Evolutionary conservation across 2,888 invertebrate species (phyloP).

Genomic region (Lamproptera curius): DNA sequence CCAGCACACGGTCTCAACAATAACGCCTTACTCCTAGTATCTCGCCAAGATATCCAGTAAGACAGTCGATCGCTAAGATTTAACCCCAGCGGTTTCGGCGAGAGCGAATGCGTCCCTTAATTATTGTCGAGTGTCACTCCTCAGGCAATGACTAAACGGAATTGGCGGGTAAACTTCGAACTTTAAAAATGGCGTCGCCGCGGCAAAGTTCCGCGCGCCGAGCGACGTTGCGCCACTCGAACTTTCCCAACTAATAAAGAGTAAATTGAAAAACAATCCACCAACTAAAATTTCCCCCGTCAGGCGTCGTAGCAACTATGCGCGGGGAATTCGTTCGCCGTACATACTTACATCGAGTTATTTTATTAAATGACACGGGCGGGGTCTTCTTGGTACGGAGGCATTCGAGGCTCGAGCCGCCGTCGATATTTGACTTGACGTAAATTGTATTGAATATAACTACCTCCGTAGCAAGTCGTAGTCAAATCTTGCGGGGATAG

Average conservation of each 20-base stretch:
- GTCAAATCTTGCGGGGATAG: too few relatives aligned
- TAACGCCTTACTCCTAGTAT: too few relatives aligned
- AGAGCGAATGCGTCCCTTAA: too few relatives aligned
- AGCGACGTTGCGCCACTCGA: conserved; percentile 26
- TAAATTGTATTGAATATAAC: too few relatives aligned
- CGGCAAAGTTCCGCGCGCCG: conserved; percentile 26
- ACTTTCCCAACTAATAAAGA: conserved; percentile 31
- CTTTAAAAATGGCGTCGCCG: conserved; percentile 27
- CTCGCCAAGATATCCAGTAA: too few relatives aligned
- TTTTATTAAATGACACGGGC: not conserved
- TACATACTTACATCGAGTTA: conserved; percentile 10
- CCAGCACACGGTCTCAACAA: too few relatives aligned
- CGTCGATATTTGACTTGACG: not conserved
- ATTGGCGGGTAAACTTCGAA: conserved; percentile 18
- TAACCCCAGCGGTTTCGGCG: not conserved
- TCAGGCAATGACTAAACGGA: conserved; percentile 2
- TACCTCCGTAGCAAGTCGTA: too few relatives aligned
- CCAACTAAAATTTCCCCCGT: conserved; percentile 26
- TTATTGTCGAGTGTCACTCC: too few relatives aligned
- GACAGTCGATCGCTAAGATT: too few relatives aligned
- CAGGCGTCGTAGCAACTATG: conserved; percentile 24
- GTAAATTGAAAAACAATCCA: conserved; percentile 33
- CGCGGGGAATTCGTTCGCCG: conserved; percentile 5
- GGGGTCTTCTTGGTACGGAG: too few relatives aligned
- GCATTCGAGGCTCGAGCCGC: not conserved